These are phyloP conservation scores for Hippolais icterina DNA, from an alignment of 2,113 vertebrate genomes.

Conservation along the genomic window DNA sequence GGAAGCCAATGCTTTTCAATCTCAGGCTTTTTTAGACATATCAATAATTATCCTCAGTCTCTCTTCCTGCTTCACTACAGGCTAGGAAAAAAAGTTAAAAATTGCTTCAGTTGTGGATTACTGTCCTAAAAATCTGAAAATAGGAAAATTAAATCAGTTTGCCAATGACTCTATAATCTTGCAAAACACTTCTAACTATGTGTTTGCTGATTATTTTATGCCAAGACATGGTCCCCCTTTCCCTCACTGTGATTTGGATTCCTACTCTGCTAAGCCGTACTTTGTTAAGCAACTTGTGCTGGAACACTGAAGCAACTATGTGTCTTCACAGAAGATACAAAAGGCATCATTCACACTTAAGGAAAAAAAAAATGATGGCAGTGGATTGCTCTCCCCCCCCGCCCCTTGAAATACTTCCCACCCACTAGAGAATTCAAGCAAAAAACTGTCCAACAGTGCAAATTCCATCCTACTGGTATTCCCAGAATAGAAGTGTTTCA, in stretches of 20 bases:
- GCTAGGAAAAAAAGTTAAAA: not conserved
- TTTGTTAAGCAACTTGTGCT: not conserved
- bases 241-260: not conserved
- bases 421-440: conserved; percentile 1
- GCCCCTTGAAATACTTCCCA: not conserved
- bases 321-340: not conserved
- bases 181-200: not conserved
- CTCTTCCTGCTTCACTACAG: not conserved
- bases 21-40: not conserved
- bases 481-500: not conserved
- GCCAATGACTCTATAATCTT: not conserved
- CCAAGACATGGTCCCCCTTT: not conserved
- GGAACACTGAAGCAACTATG: not conserved
- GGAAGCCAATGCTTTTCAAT: not conserved
- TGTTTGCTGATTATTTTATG: not conserved
- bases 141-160: not conserved
- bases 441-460: not conserved
- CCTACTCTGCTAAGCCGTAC: not conserved
- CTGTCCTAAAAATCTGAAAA: not conserved
- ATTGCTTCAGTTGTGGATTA: not conserved
- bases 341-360: not conserved
- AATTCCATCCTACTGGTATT: not conserved
- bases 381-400: not conserved
- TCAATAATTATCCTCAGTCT: not conserved
- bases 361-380: not conserved